phyloP scores from a whole-genome alignment of 2,888 invertebrate genomes.

The Thereva nobilitata region DNA sequence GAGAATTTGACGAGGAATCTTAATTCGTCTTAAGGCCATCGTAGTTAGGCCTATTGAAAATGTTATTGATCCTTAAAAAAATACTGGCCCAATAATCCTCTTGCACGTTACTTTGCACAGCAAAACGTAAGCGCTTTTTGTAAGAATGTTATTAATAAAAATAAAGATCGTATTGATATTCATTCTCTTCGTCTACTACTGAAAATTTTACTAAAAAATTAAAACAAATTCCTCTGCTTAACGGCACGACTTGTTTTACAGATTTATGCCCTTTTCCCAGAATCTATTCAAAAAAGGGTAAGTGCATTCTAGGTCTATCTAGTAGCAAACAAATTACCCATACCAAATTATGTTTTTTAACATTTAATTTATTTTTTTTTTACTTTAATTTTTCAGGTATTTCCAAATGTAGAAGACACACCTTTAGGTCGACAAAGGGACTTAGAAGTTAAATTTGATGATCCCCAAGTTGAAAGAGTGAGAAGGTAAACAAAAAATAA shows the following conservation, averaged over 20 bases:
- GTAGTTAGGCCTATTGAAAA: too few species aligned
- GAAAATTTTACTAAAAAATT: too few species aligned
- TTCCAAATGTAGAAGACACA: slow-evolving; percentile 58
- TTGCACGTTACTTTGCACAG: too few species aligned
- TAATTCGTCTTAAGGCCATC: too few species aligned
- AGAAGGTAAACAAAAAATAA: slow-evolving; percentile 54
- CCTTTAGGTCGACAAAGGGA: slow-evolving; percentile 46
- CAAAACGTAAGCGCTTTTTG: too few species aligned
- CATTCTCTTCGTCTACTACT: too few species aligned
- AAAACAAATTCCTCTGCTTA: too few species aligned
- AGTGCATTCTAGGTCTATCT: background rate
- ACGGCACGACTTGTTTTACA: slow-evolving; percentile 1
- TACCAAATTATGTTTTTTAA: background rate
- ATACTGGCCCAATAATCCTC: too few species aligned
- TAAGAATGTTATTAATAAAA: too few species aligned
- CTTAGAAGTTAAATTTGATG: slow-evolving; percentile 54
- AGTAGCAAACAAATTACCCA: background rate
- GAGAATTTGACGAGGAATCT: too few species aligned
- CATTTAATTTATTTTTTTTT: background rate
- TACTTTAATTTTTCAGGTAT: slow-evolving; percentile 50
- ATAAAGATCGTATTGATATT: too few species aligned
- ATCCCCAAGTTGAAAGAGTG: slow-evolving; percentile 62
- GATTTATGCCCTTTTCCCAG: slow-evolving; percentile 12
- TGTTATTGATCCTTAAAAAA: too few species aligned
- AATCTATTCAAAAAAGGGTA: slow-evolving; percentile 6